Conservation (phyloP, 2,888 invertebrate genomes). For the Anaspis maculata region DNA sequence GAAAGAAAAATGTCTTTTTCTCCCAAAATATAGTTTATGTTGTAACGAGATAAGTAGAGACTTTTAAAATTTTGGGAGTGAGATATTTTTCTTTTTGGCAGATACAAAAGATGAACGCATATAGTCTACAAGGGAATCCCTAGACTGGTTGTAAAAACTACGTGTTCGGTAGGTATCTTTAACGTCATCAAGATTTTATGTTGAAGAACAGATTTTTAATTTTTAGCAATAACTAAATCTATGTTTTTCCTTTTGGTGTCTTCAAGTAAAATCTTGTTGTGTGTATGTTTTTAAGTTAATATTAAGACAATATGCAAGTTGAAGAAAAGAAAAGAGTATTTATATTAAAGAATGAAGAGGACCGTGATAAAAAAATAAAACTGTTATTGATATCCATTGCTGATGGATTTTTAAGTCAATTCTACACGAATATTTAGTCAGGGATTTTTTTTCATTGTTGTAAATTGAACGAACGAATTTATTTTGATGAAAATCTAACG, state of each 20-base stretch:
- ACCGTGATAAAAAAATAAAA: not conserved
- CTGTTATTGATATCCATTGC: too few species aligned
- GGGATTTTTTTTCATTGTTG: conserved; percentile 22
- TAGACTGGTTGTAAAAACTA: too few species aligned
- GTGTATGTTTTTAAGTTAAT: too few species aligned
- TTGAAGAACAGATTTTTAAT: too few species aligned
- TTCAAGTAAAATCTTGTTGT: too few species aligned
- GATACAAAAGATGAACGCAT: conserved; percentile 71
- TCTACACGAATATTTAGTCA: conserved; percentile 28
- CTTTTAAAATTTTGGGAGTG: conserved; percentile 39
- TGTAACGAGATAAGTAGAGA: conserved; percentile 40
- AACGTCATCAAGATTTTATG: too few species aligned
- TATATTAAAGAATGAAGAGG: too few species aligned
- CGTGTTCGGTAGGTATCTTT: conserved; percentile 20
- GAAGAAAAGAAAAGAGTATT: too few species aligned
- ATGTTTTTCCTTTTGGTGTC: too few species aligned
- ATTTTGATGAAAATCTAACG: too few species aligned
- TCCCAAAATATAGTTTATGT: conserved; percentile 39
- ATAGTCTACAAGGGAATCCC: conserved; percentile 33
- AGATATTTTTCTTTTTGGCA: conserved; percentile 55
- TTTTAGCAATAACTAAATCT: too few species aligned
- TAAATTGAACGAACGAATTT: not conserved
- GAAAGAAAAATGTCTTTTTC: conserved; percentile 38
- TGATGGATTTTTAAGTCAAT: conserved; percentile 27
- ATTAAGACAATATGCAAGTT: too few species aligned